Conservation (phyloP, 2,113 vertebrate genomes). For the Panthera uncia region DNA sequence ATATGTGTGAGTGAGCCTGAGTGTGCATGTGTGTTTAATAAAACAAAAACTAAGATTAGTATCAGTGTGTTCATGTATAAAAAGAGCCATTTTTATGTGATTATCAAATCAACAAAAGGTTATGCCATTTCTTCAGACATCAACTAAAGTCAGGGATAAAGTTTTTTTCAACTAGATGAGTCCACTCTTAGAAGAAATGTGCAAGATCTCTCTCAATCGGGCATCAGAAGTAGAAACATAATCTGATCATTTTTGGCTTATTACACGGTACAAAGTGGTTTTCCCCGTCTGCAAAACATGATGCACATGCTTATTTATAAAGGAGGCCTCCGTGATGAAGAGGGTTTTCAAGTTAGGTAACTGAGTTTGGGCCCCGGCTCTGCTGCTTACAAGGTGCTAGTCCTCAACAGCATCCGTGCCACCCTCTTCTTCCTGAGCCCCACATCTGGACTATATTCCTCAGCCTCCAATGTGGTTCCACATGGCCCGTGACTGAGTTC, state of each 20-base stretch:
- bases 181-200: neutral
- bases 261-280: neutral
- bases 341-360: neutral
- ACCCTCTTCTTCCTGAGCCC: neutral
- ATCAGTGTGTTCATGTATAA: neutral
- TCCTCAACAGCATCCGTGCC: neutral
- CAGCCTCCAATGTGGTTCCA: neutral
- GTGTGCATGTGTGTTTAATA: neutral
- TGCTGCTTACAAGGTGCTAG: neutral
- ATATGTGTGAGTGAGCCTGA: neutral
- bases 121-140: conserved; percentile 9
- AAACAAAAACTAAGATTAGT: neutral
- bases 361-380: neutral
- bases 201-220: neutral
- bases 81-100: neutral
- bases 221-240: neutral
- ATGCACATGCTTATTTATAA: neutral
- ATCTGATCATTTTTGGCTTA: conserved; percentile 13
- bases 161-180: neutral
- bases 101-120: conserved; percentile 37
- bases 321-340: neutral
- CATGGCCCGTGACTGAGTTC: neutral
- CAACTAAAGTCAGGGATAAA: neutral
- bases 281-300: neutral
- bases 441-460: neutral